Base-by-base conservation (phyloP, 2,797 vertebrate species). In the Tapirus indicus region DNA sequence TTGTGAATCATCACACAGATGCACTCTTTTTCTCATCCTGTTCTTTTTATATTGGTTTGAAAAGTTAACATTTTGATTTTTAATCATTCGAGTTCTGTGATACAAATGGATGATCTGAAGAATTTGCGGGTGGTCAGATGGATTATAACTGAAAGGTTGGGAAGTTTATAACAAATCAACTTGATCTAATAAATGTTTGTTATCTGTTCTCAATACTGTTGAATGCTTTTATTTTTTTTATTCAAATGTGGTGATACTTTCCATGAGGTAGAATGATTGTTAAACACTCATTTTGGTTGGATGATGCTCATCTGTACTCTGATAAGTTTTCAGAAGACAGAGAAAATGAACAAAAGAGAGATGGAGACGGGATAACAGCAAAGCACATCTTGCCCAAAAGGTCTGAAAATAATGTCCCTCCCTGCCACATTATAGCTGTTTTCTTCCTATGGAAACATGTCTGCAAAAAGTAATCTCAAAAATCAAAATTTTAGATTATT, bases 121-220 rank as follows among this genome's bases (percentile, higher is more conserved):
- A 78, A 97, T 93, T 64, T 85, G 82, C 11, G 56, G 97, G 91
- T 95, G 97, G 96, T 94, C 92, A 91, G 78, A 97, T 92, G 91
- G 90, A 95, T 98, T 97, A 95, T 89, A 84, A 96, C 85, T 88
- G 78, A 98, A 93, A 96, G 82, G 72, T 71, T 74, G 52, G 69
- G 58, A 9, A 94, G 71, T 80, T 88, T 96, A 66, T 47, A 95
- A 88, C 97, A 95, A 96, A 98, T 92, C 93, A 93, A 92, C 23
- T 94, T 95, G 92, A 98, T 98, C 89, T 96, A 72, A 97, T 97
- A 86, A 85, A 94, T 98, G 96, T 86, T 97, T 98, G 88, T 89
- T 88, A 92, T 95, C 96, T 64, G 38, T 97, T 54, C 54, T 96
- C 91, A 91, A 21, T 88, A 69, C 75, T 97, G 52, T 69, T 93